These are phyloP conservation scores for Anoura caudifer DNA, from an alignment of 2,113 vertebrate genomes.

Conservation along the genomic window DNA sequence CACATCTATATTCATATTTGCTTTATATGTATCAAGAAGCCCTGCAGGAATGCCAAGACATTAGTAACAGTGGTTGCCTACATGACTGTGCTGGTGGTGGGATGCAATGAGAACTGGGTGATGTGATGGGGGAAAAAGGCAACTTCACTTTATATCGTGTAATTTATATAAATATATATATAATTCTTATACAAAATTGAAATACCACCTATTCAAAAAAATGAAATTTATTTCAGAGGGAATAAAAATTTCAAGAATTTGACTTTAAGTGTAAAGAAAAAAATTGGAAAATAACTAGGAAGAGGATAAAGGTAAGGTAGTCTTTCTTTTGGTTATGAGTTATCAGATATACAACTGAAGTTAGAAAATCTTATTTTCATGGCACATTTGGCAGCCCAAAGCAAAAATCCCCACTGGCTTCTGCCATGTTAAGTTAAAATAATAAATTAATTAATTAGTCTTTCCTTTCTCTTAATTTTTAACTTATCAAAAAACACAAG, in stretches of 20 bases:
- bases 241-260: background rate
- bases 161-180: no score
- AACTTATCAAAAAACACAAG: background rate
- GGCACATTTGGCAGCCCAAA: background rate
- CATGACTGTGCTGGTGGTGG: background rate
- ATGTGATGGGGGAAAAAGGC: background rate
- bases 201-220: background rate
- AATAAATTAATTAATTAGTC: background rate
- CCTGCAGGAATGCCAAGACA: background rate
- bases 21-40: background rate
- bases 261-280: background rate
- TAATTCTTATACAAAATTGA: background rate
- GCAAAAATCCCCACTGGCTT: background rate
- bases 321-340: background rate
- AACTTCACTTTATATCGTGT: background rate
- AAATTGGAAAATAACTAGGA: background rate
- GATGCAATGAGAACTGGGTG: background rate
- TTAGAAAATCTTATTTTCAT: background rate
- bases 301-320: background rate
- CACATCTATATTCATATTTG: background rate
- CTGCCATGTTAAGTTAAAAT: background rate
- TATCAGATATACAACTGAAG: background rate
- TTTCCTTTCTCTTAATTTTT: background rate
- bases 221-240: background rate
- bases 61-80: background rate